Base-by-base conservation (phyloP, 2,888 invertebrate genomes). In the Bhutanitis thaidina region DNA sequence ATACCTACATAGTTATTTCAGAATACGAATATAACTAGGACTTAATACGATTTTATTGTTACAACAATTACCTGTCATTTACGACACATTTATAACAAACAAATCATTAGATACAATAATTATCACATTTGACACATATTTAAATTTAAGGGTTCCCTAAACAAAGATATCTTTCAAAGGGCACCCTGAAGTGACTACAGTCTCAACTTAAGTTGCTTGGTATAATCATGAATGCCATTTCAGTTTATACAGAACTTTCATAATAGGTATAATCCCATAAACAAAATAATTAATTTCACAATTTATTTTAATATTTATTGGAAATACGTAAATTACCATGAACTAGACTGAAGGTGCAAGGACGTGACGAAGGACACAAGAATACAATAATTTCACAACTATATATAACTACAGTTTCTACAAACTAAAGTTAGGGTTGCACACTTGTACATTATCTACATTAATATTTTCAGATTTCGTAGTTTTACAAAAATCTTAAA, bases 401-500 rank as follows among this genome's bases (percentile, higher is more conserved):
- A n/a, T n/a, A 36, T 36, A 13, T 52, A 41, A 27, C n/a, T 34
- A 47, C 10, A 38, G 4, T 40, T 35, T 7, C 38, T 38, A 46
- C 30, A 8, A 13, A 27, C 20, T 52, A 46, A 46, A 25, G 35
- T 43, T 38, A 29, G 10, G 13, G 25, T 47, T 43, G 37, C 43
- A 35, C 27, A 30, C 12, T 8, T 13, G 27, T 20, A 9, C 12
- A 30, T 25, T 30, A 27, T 43, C 27, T 47, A 47, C 36, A 41
- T 10, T 37, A 29, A 47, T 16, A 47, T 43, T 32, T 37, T 43
- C 25, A 38, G 34, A 12, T 38, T 41, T 52, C 32, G 61, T 65
- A 63, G 60, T 56, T 64, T 60, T 58, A 63, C 55, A 65, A 56
- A 61, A 62, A 63, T 66, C 61, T 64, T 65, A 61, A 55, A 58